phyloP scores from a whole-genome alignment of 2,113 vertebrate genomes.

The Alexandromys fortis region DNA sequence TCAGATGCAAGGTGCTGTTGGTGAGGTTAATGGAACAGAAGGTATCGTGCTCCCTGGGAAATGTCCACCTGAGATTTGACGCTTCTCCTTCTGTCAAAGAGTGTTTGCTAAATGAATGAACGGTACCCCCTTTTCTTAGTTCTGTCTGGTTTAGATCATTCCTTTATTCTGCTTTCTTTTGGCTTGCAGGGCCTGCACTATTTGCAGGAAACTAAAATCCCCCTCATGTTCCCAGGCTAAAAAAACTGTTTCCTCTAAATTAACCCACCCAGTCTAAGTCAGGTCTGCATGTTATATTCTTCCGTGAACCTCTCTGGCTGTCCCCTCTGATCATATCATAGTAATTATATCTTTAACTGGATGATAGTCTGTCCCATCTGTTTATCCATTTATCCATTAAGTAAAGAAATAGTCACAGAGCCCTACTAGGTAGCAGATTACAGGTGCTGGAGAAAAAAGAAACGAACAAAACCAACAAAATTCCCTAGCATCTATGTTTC shows the following conservation, averaged over 20 bases:
- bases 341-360: slow-evolving; percentile 15
- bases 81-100: background rate
- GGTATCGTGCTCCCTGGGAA: background rate
- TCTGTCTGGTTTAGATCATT: background rate
- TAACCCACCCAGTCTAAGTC: slow-evolving; percentile 46
- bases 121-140: background rate
- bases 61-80: no score
- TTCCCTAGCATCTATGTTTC: background rate
- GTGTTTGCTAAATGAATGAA: background rate
- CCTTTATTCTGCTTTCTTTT: background rate
- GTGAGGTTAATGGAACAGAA: background rate
- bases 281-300: background rate
- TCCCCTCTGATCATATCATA: background rate
- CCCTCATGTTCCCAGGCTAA: slow-evolving; percentile 46
- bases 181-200: background rate
- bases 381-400: background rate
- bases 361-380: background rate
- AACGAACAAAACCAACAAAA: background rate
- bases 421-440: background rate
- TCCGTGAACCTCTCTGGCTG: background rate
- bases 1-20: background rate
- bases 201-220: slow-evolving; percentile 29
- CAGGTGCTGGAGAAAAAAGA: background rate
- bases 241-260: slow-evolving; percentile 33
- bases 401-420: background rate